These are phyloP conservation scores for Acanthisitta chloris DNA, from an alignment of 2,113 vertebrate genomes.

Conservation along the genomic window DNA sequence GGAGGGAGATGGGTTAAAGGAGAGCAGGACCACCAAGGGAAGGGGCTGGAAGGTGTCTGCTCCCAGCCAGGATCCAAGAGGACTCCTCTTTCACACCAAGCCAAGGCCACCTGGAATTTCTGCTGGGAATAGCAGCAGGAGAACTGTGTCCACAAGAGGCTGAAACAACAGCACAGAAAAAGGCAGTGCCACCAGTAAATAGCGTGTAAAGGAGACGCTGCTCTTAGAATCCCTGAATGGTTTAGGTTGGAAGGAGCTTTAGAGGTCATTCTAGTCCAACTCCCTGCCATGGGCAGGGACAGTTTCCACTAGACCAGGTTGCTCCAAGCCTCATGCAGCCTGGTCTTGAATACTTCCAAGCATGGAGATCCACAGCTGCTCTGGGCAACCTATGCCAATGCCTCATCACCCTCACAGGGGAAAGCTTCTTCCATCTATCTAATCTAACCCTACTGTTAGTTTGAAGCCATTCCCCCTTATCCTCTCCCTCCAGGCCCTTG, in stretches of 20 bases:
- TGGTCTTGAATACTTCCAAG: not conserved
- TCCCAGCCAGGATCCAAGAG: rapidly evolving
- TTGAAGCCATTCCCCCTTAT: not conserved
- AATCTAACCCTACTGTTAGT: not conserved
- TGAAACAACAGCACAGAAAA: not conserved
- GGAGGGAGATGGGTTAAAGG: not conserved
- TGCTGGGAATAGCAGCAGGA: not conserved
- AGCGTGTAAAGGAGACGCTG: not conserved
- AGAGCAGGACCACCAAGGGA: not conserved
- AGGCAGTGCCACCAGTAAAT: not conserved
- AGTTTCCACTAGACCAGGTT: not conserved
- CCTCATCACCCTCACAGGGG: not conserved
- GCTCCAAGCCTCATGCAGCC: not conserved
- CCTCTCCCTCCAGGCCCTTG: not conserved
- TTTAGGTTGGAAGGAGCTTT: not conserved
- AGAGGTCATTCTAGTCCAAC: not conserved
- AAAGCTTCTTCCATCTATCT: not conserved
- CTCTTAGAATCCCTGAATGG: not conserved
- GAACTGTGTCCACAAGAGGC: not conserved
- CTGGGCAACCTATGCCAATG: not conserved
- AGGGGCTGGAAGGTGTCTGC: not conserved
- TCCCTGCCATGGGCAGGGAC: not conserved
- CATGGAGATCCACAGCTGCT: not conserved
- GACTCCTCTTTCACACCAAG: not conserved
- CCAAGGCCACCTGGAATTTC: not conserved